A percentile compares a stretch with the other conserved stretches of the same genome.
Evolutionary conservation across 2,888 invertebrate genomes (phyloP).

Genomic region (Julus scandinavius): DNA sequence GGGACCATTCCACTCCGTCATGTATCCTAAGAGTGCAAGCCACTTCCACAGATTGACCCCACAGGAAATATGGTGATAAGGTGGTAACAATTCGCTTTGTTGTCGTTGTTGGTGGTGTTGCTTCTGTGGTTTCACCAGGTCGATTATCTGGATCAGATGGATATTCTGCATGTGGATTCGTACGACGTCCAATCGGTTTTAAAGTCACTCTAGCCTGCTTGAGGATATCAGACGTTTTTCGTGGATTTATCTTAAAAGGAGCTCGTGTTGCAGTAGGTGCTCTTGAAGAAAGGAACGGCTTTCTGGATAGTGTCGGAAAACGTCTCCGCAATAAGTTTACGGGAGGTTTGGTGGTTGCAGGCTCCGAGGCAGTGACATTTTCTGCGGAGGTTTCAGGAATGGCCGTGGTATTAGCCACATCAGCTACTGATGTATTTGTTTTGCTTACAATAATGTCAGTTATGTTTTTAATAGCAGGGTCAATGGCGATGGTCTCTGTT

Average conservation of each 20-base stretch:
- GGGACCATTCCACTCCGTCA: conserved; percentile 84
- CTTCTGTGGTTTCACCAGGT: conserved; percentile 40
- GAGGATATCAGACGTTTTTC: conserved; percentile 56
- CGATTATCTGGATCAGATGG: conserved; percentile 56
- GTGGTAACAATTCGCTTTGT: conserved; percentile 57
- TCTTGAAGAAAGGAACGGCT: conserved; percentile 54
- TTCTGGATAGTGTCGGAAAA: conserved; percentile 53
- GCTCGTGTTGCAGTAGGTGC: conserved; percentile 49
- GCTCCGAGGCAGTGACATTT: background rate
- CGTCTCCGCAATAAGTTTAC: background rate
- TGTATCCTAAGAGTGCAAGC: conserved; percentile 87
- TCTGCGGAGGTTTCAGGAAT: background rate
- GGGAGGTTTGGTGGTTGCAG: conserved; percentile 21
- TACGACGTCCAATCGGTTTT: conserved; percentile 46
- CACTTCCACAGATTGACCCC: conserved; percentile 68
- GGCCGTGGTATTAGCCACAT: background rate
- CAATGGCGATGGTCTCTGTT: background rate
- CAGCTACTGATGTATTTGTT: background rate
- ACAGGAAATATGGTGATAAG: conserved; percentile 57
- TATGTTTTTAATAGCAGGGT: conserved; percentile 13
- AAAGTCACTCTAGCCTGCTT: conserved; percentile 44
- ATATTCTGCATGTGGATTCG: conserved; percentile 53
- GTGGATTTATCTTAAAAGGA: conserved; percentile 53
- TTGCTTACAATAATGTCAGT: background rate
- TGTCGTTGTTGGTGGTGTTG: conserved; percentile 52